These are phyloP conservation scores for Cylas formicarius DNA, from an alignment of 1,140 invertebrate genomes.

Conservation along the genomic window DNA sequence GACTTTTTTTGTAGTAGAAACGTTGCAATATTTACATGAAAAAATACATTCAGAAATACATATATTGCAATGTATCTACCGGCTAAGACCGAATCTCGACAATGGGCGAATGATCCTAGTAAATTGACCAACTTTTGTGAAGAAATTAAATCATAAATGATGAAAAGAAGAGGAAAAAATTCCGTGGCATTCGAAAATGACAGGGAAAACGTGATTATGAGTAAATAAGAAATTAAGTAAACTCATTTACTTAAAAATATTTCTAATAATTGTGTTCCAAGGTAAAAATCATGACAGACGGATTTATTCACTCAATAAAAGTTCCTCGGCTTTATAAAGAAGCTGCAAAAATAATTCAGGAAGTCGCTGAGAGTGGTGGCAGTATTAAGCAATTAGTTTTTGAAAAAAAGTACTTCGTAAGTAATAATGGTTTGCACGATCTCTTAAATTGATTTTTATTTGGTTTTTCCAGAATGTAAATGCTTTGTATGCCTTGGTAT, in stretches of 20 bases:
- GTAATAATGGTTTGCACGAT: conserved; percentile 36
- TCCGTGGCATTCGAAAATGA: too few relatives aligned
- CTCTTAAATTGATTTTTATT: neutral
- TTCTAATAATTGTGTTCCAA: neutral
- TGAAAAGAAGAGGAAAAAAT: too few relatives aligned
- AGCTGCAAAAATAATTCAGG: conserved; percentile 57
- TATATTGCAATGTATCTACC: neutral
- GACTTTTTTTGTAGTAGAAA: neutral
- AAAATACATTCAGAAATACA: neutral
- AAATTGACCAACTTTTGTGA: neutral
- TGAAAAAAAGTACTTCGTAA: conserved; percentile 46
- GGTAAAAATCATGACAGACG: conserved; percentile 1
- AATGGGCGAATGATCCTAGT: neutral
- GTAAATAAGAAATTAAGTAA: too few relatives aligned
- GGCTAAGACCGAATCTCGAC: neutral
- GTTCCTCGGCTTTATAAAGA: conserved; percentile 70
- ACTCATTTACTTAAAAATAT: neutral
- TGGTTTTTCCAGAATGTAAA: conserved; percentile 58
- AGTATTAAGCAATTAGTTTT: conserved; percentile 67
- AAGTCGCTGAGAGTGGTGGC: conserved; percentile 57
- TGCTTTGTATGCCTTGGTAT: conserved; percentile 63
- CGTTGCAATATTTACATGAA: neutral
- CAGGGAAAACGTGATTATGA: too few relatives aligned
- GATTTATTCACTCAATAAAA: conserved; percentile 62
- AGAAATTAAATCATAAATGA: conserved; percentile 2